Evolutionary conservation across 2,888 invertebrate genomes (phyloP).

Genomic region (Habroteleia sp.): DNA sequence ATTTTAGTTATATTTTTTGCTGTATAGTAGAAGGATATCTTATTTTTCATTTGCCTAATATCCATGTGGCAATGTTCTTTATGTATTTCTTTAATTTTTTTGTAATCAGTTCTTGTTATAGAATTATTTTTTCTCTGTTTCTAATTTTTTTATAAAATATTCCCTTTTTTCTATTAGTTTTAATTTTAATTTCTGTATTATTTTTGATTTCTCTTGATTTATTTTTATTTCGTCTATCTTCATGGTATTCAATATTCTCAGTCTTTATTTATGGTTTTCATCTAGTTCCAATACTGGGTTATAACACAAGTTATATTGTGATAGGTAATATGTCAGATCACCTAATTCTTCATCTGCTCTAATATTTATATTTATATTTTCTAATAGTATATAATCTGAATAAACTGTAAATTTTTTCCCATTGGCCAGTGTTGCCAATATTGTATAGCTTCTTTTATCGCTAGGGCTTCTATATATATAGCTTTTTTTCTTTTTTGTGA

Average conservation of each 20-base stretch:
- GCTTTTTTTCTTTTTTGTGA: slow-evolving; percentile 8
- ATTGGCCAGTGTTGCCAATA: slow-evolving; percentile 15
- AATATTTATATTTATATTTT: slow-evolving; percentile 3
- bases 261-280: neutral
- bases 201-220: slow-evolving; percentile 4
- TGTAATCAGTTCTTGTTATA: slow-evolving; percentile 40
- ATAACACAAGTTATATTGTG: slow-evolving; percentile 9
- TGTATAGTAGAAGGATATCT: slow-evolving; percentile 8
- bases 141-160: slow-evolving; percentile 50
- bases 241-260: neutral
- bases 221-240: neutral
- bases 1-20: slow-evolving; percentile 13
- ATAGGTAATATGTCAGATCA: slow-evolving; percentile 9
- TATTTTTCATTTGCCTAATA: slow-evolving; percentile 6
- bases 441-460: slow-evolving; percentile 4
- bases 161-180: slow-evolving; percentile 32
- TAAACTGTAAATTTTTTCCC: slow-evolving; percentile 4
- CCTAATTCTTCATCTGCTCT: slow-evolving; percentile 16
- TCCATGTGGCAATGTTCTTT: slow-evolving; percentile 3
- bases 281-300: slow-evolving; percentile 8
- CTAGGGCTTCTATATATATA: slow-evolving; percentile 7
- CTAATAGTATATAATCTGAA: slow-evolving; percentile 10
- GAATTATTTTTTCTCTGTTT: slow-evolving; percentile 60
- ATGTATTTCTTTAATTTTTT: slow-evolving; percentile 11
- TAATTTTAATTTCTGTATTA: slow-evolving; percentile 27